A percentile compares a stretch with the other conserved stretches of the same genome.
Conservation (phyloP, 2,888 invertebrate genomes). For the Drosophila multiciliata region DNA sequence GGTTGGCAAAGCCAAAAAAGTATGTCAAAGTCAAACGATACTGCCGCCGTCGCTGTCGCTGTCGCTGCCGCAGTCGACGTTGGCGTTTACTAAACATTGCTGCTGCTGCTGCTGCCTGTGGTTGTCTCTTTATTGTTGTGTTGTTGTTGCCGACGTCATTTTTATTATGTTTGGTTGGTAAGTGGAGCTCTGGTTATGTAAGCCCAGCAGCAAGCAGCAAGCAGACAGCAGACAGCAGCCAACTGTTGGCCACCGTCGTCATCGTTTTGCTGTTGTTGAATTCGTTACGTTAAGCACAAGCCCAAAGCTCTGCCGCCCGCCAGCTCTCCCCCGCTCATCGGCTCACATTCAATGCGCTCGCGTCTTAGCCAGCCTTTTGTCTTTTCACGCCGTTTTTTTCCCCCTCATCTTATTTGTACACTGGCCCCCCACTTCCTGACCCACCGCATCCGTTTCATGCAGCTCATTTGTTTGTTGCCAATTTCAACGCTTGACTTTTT, state of each 20-base stretch:
- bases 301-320: slow-evolving; percentile 13
- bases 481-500: slow-evolving; percentile 75
- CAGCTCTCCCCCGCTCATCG: not conserved
- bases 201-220: slow-evolving; percentile 44
- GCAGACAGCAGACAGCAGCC: slow-evolving; percentile 33
- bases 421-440: not conserved
- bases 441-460: not conserved
- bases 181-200: slow-evolving; percentile 72
- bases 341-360: slow-evolving; percentile 11
- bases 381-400: slow-evolving; percentile 63
- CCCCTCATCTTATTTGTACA: not conserved
- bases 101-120: slow-evolving; percentile 16
- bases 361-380: slow-evolving; percentile 70
- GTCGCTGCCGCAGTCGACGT: slow-evolving; percentile 20
- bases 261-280: slow-evolving; percentile 20
- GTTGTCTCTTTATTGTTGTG: slow-evolving; percentile 24
- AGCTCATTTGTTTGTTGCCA: slow-evolving; percentile 79
- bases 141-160: slow-evolving; percentile 52
- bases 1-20: slow-evolving; percentile 69
- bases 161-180: slow-evolving; percentile 79
- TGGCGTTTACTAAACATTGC: slow-evolving; percentile 61
- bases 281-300: slow-evolving; percentile 51
- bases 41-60: slow-evolving; percentile 37
- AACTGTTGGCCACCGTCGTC: slow-evolving; percentile 59
- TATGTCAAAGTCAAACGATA: slow-evolving; percentile 83